phyloP scores from a whole-genome alignment of 1,140 invertebrate genomes.

The Teleopsis dalmanni region DNA sequence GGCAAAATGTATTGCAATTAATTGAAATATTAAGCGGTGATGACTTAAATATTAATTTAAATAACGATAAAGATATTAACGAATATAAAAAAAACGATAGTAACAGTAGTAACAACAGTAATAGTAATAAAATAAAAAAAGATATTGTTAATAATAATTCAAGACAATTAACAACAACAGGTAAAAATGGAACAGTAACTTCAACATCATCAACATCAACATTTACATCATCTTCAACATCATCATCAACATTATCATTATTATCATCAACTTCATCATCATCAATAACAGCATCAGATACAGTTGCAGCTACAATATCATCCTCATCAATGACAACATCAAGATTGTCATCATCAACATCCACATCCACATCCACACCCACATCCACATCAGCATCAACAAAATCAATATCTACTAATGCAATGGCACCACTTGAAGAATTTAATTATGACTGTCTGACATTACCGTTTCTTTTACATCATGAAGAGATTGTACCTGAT shows the following conservation, averaged over 20 bases:
- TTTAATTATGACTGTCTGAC: slow-evolving; percentile 10
- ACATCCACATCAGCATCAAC: not conserved
- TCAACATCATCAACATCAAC: not conserved
- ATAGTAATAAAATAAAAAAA: not conserved
- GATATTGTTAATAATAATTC: too few species aligned
- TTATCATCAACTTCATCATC: too few species aligned
- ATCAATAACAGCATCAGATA: not conserved
- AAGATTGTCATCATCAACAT: not conserved
- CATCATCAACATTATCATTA: too few species aligned
- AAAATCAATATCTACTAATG: slow-evolving; percentile 1
- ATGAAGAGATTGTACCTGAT: slow-evolving; percentile 31
- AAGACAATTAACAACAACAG: not conserved
- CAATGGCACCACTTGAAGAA: not conserved
- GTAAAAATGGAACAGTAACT: not conserved
- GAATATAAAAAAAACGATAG: slow-evolving; percentile 1
- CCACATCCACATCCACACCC: not conserved
- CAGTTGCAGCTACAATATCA: not conserved
- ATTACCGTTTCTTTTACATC: slow-evolving; percentile 23
- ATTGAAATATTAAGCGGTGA: not conserved
- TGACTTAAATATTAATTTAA: not conserved
- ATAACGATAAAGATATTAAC: not conserved
- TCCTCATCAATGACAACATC: not conserved
- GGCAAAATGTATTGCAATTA: slow-evolving; percentile 1
- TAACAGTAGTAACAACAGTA: not conserved
- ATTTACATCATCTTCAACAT: too few species aligned